A percentile compares a stretch with the other conserved stretches of the same genome.
Conservation (phyloP, 2,113 vertebrate species). For the Columba livia region DNA sequence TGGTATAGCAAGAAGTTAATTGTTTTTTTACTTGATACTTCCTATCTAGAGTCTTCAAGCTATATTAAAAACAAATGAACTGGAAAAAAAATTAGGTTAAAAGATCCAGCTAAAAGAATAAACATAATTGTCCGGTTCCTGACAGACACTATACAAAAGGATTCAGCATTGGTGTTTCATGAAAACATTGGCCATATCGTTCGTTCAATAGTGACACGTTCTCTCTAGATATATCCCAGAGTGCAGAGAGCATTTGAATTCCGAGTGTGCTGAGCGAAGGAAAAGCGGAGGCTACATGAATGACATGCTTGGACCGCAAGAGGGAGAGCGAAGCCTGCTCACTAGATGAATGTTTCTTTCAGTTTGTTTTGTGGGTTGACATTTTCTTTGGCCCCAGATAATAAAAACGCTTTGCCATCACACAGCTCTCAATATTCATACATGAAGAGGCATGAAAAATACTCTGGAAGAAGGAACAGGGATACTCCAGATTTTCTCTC, state of each 20-base stretch:
- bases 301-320: background rate
- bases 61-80: background rate
- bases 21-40: accelerated
- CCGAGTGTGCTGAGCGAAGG: accelerated
- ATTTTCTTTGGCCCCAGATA: background rate
- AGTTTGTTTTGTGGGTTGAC: background rate
- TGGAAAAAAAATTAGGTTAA: background rate
- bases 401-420: background rate
- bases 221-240: too few relatives aligned
- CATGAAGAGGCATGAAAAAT: background rate
- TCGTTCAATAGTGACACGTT: accelerated
- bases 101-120: background rate
- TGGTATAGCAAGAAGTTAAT: background rate
- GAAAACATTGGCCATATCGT: accelerated
- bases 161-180: background rate
- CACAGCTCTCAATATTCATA: accelerated
- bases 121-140: background rate
- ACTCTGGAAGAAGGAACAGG: background rate
- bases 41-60: background rate
- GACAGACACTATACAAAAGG: background rate
- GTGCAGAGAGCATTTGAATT: background rate
- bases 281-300: background rate
- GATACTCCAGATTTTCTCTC: background rate
- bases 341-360: background rate
- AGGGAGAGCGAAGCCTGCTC: conserved; percentile 31